Conservation (phyloP, 2,888 invertebrate genomes). For the Alloscopus bannaensis region DNA sequence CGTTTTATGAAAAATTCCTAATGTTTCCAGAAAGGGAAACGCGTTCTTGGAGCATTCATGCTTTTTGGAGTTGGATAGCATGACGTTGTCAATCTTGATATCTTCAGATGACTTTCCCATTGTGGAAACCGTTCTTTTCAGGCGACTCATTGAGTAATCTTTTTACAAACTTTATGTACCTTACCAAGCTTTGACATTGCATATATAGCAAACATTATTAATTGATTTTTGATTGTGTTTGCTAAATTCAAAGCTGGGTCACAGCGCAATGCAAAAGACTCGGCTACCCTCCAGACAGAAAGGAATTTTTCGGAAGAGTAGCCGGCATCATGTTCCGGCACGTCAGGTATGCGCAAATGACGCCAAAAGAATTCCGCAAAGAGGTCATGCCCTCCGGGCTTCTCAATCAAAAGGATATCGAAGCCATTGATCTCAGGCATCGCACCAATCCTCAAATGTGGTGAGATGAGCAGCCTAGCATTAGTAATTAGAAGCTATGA, state of each 20-base stretch:
- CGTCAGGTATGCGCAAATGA: constrained; percentile 58
- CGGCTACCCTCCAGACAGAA: constrained; percentile 53
- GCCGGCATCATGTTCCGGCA: constrained; percentile 56
- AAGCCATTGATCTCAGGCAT: constrained; percentile 38
- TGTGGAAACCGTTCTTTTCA: constrained; percentile 52
- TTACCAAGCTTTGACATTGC: neutral
- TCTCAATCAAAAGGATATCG: constrained; percentile 42
- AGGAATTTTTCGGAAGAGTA: constrained; percentile 55
- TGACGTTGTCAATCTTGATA: constrained; percentile 50
- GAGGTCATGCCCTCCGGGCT: constrained; percentile 47
- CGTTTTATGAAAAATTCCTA: neutral
- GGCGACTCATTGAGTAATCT: constrained; percentile 50
- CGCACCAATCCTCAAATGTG: constrained; percentile 45
- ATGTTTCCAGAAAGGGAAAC: constrained; percentile 42
- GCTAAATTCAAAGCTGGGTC: constrained; percentile 49
- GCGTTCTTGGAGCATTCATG: constrained; percentile 50
- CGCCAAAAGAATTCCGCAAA: constrained; percentile 52
- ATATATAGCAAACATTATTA: neutral
- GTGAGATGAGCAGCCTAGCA: no score
- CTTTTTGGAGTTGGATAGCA: constrained; percentile 57
- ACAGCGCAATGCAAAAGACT: constrained; percentile 41
- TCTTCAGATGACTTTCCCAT: constrained; percentile 51
- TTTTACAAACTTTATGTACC: neutral
- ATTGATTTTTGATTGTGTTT: neutral
- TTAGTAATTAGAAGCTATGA: no score